These are phyloP conservation scores for Euphydryas editha DNA, from an alignment of 2,888 invertebrate species.

Conservation along the genomic window DNA sequence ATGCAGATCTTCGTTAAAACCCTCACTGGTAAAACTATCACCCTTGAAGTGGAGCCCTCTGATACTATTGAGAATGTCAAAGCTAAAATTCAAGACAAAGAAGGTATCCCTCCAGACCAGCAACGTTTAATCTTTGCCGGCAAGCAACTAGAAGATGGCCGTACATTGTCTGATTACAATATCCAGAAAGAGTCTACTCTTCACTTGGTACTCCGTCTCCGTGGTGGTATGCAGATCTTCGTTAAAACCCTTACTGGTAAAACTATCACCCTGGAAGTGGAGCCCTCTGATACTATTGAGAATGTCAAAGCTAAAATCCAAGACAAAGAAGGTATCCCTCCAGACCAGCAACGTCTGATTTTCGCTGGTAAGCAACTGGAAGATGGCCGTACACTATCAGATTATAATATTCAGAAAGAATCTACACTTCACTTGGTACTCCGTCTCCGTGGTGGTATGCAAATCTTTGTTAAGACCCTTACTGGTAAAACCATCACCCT, in stretches of 20 bases:
- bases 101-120: conserved; percentile 70
- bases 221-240: conserved; percentile 57
- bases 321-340: conserved; percentile 61
- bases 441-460: conserved; percentile 53
- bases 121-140: conserved; percentile 71
- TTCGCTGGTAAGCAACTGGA: conserved; percentile 60
- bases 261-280: conserved; percentile 57
- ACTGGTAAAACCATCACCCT: conserved; percentile 56
- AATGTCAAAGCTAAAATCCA: conserved; percentile 62
- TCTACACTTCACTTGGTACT: conserved; percentile 50
- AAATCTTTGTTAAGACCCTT: conserved; percentile 54
- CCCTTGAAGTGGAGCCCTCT: conserved; percentile 65
- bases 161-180: conserved; percentile 69
- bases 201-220: conserved; percentile 64
- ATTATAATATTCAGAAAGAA: conserved; percentile 58
- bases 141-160: conserved; percentile 69
- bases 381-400: conserved; percentile 58
- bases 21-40: conserved; percentile 62
- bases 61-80: conserved; percentile 73
- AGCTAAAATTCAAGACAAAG: conserved; percentile 70
- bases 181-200: conserved; percentile 72
- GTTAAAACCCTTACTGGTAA: conserved; percentile 60
- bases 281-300: conserved; percentile 57
- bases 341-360: conserved; percentile 59
- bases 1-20: conserved; percentile 68